Conservation (phyloP, 2,888 invertebrate species). For the Unio pictorum region DNA sequence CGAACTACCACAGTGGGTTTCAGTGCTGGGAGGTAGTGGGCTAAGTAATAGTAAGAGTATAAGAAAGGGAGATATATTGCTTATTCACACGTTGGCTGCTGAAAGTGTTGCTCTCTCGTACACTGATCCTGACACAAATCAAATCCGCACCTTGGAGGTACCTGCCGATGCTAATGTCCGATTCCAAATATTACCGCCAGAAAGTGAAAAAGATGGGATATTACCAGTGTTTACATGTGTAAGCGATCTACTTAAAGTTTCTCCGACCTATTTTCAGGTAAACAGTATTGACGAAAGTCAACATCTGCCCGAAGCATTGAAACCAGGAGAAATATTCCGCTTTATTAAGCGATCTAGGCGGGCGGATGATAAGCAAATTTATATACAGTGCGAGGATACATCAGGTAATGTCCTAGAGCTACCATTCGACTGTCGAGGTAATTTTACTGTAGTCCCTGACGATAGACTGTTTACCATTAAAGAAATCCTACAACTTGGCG, state of each 20-base stretch:
- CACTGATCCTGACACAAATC: slow-evolving; percentile 41
- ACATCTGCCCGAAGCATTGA: slow-evolving; percentile 56
- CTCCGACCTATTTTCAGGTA: slow-evolving; percentile 57
- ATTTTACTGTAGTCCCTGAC: slow-evolving; percentile 52
- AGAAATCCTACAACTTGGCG: slow-evolving; percentile 51
- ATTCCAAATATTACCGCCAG: slow-evolving; percentile 49
- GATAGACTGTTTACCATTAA: slow-evolving; percentile 44
- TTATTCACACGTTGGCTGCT: slow-evolving; percentile 46
- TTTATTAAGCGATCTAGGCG: slow-evolving; percentile 44
- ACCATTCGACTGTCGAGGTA: slow-evolving; percentile 47
- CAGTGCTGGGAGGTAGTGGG: slow-evolving; percentile 39
- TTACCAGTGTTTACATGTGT: slow-evolving; percentile 44
- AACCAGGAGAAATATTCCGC: slow-evolving; percentile 50
- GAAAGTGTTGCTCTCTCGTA: slow-evolving; percentile 46
- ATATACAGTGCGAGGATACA: slow-evolving; percentile 50
- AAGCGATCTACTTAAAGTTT: slow-evolving; percentile 51
- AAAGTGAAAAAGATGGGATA: slow-evolving; percentile 26
- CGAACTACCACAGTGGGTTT: slow-evolving; percentile 47
- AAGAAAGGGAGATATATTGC: slow-evolving; percentile 47
- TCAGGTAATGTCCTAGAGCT: slow-evolving; percentile 45
- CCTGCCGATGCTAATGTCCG: slow-evolving; percentile 45
- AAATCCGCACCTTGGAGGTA: slow-evolving; percentile 40
- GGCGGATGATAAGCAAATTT: slow-evolving; percentile 30
- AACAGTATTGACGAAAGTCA: slow-evolving; percentile 54
- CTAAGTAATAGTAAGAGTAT: slow-evolving; percentile 33